phyloP scores from a whole-genome alignment of 2,113 vertebrate species.

The Rhabdomys dilectus region DNA sequence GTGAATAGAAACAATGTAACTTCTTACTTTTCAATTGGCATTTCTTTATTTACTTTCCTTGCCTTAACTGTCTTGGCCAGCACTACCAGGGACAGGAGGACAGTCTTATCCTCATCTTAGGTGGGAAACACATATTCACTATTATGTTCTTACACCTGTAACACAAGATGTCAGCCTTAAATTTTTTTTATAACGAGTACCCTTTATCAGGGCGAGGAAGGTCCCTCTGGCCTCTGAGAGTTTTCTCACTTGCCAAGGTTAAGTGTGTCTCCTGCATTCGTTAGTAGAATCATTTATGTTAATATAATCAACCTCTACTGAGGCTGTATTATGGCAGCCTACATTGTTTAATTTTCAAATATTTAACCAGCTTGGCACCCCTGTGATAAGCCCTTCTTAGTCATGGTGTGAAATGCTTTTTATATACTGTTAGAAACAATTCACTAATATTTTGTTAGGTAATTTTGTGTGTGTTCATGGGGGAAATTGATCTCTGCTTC shows the following conservation, averaged over 20 bases:
- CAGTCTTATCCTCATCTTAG: neutral
- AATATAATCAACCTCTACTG: neutral
- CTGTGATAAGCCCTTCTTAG: constrained; percentile 46
- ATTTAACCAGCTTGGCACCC: constrained; percentile 23
- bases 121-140: neutral
- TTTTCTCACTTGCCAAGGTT: neutral
- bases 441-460: constrained; percentile 40
- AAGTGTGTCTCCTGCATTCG: constrained; percentile 25
- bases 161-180: neutral
- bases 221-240: neutral
- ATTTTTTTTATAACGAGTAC: neutral
- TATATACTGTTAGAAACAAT: constrained; percentile 53
- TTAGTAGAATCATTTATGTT: neutral
- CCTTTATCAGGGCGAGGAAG: neutral
- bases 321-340: neutral
- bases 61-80: neutral
- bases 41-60: neutral
- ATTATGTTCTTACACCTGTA: neutral
- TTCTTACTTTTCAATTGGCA: neutral
- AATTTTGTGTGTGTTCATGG: constrained; percentile 26
- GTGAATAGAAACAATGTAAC: neutral
- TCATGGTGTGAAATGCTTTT: constrained; percentile 34
- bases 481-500: neutral
- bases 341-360: constrained; percentile 54
- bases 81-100: neutral